These are phyloP conservation scores for Thunnus thynnus DNA, from an alignment of 2,113 vertebrate species.

Conservation along the genomic window DNA sequence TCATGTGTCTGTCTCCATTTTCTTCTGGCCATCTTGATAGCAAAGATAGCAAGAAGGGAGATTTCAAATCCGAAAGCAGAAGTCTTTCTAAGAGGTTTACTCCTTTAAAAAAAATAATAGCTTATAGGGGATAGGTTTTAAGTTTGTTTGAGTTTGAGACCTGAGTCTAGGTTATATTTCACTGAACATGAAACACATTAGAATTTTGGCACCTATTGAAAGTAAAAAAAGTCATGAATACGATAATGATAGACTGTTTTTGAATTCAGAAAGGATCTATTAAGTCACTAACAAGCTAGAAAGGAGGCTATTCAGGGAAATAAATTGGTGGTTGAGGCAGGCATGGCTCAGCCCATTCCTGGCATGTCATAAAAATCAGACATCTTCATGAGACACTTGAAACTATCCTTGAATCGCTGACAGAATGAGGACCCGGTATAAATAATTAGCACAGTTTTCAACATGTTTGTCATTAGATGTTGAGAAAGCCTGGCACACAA, in stretches of 20 bases:
- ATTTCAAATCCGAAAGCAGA: slow-evolving; percentile 11
- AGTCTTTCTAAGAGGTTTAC: background rate
- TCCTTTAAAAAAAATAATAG: background rate
- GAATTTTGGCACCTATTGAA: slow-evolving; percentile 43
- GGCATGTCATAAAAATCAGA: slow-evolving; percentile 73
- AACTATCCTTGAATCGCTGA: slow-evolving; percentile 72
- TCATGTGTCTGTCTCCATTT: slow-evolving; percentile 5
- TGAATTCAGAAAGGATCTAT: slow-evolving; percentile 56
- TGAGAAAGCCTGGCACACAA: slow-evolving; percentile 58
- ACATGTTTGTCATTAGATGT: slow-evolving; percentile 76
- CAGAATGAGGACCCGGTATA: slow-evolving; percentile 78
- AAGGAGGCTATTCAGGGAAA: slow-evolving; percentile 62
- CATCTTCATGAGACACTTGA: slow-evolving; percentile 73
- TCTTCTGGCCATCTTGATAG: background rate
- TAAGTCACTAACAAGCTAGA: slow-evolving; percentile 58
- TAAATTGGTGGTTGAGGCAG: slow-evolving; percentile 63
- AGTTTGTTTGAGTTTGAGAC: slow-evolving; percentile 24
- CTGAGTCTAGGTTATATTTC: background rate
- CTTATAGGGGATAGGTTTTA: background rate
- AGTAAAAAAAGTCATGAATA: slow-evolving; percentile 42
- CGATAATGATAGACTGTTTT: slow-evolving; percentile 36
- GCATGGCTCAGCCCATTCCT: slow-evolving; percentile 57
- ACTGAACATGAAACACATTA: slow-evolving; percentile 32
- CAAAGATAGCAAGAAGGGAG: background rate
- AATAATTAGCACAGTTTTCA: slow-evolving; percentile 77